phyloP scores from a whole-genome alignment of 2,797 vertebrate genomes.

The Anas capensis region DNA sequence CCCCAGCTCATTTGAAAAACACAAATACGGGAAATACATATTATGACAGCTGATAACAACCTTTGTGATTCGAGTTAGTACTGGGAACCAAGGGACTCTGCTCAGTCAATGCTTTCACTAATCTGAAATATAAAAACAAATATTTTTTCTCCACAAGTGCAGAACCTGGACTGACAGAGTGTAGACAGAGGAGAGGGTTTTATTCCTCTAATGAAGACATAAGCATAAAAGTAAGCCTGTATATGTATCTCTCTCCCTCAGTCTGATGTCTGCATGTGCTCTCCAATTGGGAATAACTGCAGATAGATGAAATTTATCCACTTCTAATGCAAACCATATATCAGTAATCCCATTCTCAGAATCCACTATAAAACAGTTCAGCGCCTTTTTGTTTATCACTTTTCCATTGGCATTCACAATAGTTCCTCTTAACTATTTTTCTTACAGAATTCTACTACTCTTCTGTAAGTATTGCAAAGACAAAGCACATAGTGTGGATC shows the following conservation, averaged over 20 bases:
- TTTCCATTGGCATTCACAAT: background rate
- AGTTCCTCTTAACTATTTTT: background rate
- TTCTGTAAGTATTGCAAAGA: background rate
- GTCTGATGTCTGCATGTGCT: background rate
- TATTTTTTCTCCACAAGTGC: background rate
- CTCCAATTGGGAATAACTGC: background rate
- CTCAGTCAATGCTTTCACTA: background rate
- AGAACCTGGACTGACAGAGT: background rate
- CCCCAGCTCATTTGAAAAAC: background rate
- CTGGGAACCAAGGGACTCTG: background rate
- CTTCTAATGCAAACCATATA: background rate
- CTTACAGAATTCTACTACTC: background rate
- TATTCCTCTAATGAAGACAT: background rate
- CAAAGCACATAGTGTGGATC: background rate
- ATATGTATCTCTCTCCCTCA: background rate
- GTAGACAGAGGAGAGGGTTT: background rate
- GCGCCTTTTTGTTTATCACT: background rate
- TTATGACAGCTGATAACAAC: background rate
- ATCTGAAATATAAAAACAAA: background rate
- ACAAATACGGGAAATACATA: background rate
- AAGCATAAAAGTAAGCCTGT: background rate
- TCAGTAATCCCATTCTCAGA: background rate
- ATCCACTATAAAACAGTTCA: background rate
- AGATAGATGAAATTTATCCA: background rate
- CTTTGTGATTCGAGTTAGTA: background rate